Conservation (phyloP, 37 sponge, comb jelly and placozoan genomes). For the Corticium candelabrum region DNA sequence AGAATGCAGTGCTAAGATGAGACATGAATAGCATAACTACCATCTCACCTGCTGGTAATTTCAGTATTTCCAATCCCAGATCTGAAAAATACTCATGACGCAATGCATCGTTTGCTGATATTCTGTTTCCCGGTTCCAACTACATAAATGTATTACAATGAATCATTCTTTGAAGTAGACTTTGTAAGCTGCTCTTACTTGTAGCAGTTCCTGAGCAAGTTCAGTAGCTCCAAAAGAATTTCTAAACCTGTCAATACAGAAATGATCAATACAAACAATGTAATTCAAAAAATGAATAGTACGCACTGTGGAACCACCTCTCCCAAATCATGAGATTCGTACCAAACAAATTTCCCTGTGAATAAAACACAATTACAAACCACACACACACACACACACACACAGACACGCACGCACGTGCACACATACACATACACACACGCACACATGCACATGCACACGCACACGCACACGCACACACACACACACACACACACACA, state of each 20-base stretch:
- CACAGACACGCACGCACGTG: neutral
- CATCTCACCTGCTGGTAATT: conserved; percentile 54
- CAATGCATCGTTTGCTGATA: conserved; percentile 62
- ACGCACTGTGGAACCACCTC: conserved; percentile 41
- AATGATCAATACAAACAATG: neutral
- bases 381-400: conserved; percentile 7
- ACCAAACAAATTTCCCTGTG: conserved; percentile 27
- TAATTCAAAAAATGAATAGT: neutral
- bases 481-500: neutral
- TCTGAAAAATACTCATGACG: conserved; percentile 57
- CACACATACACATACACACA: too few species aligned
- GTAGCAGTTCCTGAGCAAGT: conserved; percentile 47
- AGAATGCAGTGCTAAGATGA: too few species aligned
- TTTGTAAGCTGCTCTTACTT: conserved; percentile 20
- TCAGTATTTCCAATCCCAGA: conserved; percentile 18
- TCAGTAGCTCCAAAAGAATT: conserved; percentile 32
- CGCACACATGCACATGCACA: conserved; percentile 7
- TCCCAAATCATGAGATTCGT: conserved; percentile 14
- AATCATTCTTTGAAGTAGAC: too few species aligned
- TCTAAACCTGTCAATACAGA: conserved; percentile 34
- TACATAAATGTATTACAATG: too few species aligned
- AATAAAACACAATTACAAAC: conserved; percentile 10
- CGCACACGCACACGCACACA: neutral
- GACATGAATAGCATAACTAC: too few species aligned
- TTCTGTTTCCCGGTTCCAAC: conserved; percentile 60